phyloP scores from a whole-genome alignment of 1,140 invertebrate genomes.

The Drusus annulatus region DNA sequence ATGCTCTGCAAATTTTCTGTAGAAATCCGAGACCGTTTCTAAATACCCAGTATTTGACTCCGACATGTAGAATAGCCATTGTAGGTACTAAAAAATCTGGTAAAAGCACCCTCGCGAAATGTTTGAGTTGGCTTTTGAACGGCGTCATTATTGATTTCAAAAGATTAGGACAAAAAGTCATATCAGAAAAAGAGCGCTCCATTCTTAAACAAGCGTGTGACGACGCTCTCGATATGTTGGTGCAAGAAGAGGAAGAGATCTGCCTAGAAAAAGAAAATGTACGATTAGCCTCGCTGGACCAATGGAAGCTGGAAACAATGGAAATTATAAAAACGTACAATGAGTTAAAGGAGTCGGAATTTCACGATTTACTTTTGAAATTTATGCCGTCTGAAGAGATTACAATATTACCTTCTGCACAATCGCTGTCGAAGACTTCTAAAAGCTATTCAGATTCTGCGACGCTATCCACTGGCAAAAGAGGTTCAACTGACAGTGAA shows the following conservation, averaged over 20 bases:
- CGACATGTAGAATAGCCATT: conserved; percentile 65
- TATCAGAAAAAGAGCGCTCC: conserved; percentile 17
- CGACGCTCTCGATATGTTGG: conserved; percentile 65
- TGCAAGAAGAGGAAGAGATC: conserved; percentile 62
- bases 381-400: too few species aligned
- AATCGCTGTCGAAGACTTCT: too few species aligned
- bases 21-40: conserved; percentile 74
- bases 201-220: conserved; percentile 63
- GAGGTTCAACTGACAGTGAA: not conserved
- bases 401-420: too few species aligned
- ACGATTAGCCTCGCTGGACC: conserved; percentile 61
- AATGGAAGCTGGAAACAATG: conserved; percentile 30
- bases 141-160: conserved; percentile 61
- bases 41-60: conserved; percentile 63
- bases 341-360: conserved; percentile 2
- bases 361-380: not conserved
- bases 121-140: conserved; percentile 61
- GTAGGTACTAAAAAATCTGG: conserved; percentile 66
- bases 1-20: conserved; percentile 68
- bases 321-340: not conserved
- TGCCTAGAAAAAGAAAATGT: conserved; percentile 63
- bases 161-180: not conserved
- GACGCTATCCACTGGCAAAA: too few species aligned
- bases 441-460: too few species aligned
- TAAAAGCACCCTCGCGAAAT: conserved; percentile 63